These are phyloP conservation scores for Boloria selene DNA, from an alignment of 2,888 invertebrate genomes.

Conservation along the genomic window DNA sequence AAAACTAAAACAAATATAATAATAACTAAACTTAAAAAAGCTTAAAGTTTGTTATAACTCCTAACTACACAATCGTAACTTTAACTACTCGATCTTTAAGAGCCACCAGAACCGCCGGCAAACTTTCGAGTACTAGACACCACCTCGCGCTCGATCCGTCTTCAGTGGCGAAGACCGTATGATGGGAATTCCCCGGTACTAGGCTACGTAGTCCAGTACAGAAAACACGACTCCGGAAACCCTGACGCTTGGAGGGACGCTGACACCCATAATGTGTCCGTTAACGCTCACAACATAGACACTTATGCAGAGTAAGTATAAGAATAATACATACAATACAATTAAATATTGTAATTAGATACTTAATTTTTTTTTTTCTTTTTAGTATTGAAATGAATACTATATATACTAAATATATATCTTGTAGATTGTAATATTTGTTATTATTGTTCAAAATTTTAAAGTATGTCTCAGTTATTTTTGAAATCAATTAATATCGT, in stretches of 20 bases:
- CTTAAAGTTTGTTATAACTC: too few relatives aligned
- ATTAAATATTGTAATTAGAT: neutral
- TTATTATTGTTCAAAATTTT: too few relatives aligned
- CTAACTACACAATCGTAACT: too few relatives aligned
- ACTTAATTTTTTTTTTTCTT: too few relatives aligned
- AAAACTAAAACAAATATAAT: too few relatives aligned
- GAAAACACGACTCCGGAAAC: constrained; percentile 79
- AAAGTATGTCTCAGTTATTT: too few relatives aligned
- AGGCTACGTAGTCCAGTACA: constrained; percentile 89
- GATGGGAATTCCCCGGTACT: constrained; percentile 91
- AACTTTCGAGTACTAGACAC: constrained; percentile 85
- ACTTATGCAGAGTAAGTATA: constrained; percentile 66
- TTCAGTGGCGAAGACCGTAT: constrained; percentile 88
- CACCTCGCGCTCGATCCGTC: constrained; percentile 83
- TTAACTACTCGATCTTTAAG: constrained; percentile 56
- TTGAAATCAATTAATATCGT: too few relatives aligned
- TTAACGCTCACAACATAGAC: constrained; percentile 61
- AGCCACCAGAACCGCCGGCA: constrained; percentile 88
- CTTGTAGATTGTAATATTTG: too few relatives aligned
- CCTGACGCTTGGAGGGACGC: constrained; percentile 82
- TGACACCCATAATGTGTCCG: constrained; percentile 82
- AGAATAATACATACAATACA: too few relatives aligned
- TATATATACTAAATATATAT: too few relatives aligned
- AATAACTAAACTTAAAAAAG: too few relatives aligned
- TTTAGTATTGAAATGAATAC: too few relatives aligned